A percentile compares a stretch with the other conserved stretches of the same genome.
phyloP scores from a whole-genome alignment of 2,888 invertebrate species.

The Morpho deidamia region DNA sequence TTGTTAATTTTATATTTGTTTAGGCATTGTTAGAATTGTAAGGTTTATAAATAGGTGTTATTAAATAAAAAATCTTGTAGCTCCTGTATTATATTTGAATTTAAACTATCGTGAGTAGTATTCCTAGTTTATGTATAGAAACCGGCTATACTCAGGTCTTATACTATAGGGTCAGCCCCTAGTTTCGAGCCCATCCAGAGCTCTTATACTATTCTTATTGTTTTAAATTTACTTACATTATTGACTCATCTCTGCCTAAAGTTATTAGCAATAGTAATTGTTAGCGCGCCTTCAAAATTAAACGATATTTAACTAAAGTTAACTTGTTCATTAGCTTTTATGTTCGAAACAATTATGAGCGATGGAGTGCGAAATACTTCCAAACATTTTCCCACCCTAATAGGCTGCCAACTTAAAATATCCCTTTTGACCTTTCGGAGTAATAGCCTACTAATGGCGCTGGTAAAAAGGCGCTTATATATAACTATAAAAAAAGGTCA shows the following conservation, averaged over 20 bases:
- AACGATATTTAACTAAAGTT: neutral
- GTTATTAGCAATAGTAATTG: neutral
- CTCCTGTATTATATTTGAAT: no score
- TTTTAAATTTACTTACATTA: neutral
- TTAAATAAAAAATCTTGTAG: no score
- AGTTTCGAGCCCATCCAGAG: neutral
- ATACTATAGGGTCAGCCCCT: no score
- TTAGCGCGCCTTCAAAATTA: no score
- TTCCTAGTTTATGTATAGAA: no score
- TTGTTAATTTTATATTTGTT: no score
- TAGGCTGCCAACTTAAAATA: neutral
- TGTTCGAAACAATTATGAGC: neutral
- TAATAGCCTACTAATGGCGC: neutral
- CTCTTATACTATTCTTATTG: neutral
- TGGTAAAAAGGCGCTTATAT: neutral
- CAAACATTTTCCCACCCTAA: neutral
- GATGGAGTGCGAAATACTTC: neutral
- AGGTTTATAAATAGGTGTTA: no score
- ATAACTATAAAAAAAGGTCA: no score
- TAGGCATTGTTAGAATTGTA: no score
- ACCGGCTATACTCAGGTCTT: no score
- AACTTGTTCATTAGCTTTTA: constrained; percentile 13
- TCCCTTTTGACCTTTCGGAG: neutral
- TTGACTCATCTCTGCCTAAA: neutral
- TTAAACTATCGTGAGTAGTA: no score